These are phyloP conservation scores for Porphyrio hochstetteri DNA, from an alignment of 2,113 vertebrate species.

Conservation along the genomic window DNA sequence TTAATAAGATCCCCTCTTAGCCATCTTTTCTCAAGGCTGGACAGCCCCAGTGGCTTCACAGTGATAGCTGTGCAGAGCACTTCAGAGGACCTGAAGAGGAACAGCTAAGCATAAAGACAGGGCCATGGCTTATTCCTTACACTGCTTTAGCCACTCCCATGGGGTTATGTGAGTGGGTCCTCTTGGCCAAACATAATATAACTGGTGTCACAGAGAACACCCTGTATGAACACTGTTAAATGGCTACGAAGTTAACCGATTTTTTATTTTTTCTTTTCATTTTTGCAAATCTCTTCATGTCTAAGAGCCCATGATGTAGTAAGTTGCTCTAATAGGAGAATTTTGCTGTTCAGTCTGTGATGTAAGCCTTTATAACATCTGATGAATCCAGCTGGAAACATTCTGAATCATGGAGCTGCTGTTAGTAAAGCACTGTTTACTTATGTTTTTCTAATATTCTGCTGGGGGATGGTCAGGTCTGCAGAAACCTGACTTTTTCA, in stretches of 20 bases:
- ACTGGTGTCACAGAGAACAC: not conserved
- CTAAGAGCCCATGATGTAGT: not conserved
- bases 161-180: not conserved
- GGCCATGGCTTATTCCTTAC: fast-evolving
- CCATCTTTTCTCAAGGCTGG: no score
- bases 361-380: not conserved
- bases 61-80: not conserved
- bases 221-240: not conserved
- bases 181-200: not conserved
- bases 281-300: not conserved
- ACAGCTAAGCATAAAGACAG: not conserved
- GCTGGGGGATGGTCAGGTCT: not conserved
- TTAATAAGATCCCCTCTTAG: no score
- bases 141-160: not conserved
- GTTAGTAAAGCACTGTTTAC: not conserved
- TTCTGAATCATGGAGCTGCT: not conserved
- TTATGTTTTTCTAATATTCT: not conserved
- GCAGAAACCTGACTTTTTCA: not conserved
- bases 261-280: fast-evolving
- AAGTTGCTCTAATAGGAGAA: not conserved
- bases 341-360: not conserved
- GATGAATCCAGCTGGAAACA: not conserved
- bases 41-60: not conserved
- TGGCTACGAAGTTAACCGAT: fast-evolving
- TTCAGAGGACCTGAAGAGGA: not conserved